These are phyloP conservation scores for Collichthys lucidus DNA, from an alignment of 2,113 vertebrate species.

Conservation along the genomic window DNA sequence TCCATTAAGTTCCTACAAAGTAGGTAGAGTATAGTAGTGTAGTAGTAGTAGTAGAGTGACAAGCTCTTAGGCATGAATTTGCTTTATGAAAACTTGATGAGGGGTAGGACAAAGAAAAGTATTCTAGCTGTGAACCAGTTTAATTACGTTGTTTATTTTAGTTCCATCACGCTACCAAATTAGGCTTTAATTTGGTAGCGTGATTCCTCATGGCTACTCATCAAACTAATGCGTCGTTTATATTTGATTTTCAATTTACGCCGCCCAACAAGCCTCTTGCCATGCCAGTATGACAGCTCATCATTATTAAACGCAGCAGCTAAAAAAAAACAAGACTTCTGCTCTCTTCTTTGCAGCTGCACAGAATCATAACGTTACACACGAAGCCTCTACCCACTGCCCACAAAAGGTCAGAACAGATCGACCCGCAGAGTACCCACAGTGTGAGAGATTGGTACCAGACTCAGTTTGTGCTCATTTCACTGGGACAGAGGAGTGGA, in stretches of 20 bases:
- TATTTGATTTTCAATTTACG: neutral
- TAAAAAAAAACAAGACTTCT: slow-evolving; percentile 37
- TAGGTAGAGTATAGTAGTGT: too few relatives aligned
- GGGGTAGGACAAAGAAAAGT: neutral
- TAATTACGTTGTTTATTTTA: neutral
- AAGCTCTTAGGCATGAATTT: neutral
- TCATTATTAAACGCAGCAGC: slow-evolving; percentile 24
- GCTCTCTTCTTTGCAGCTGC: slow-evolving; percentile 19
- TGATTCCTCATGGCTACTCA: neutral
- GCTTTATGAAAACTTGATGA: neutral
- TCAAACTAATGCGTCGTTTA: neutral
- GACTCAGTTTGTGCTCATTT: slow-evolving; percentile 27
- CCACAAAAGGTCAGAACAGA: slow-evolving; percentile 55
- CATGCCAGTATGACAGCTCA: neutral
- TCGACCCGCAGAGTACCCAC: slow-evolving; percentile 35
- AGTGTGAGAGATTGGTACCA: slow-evolving; percentile 23
- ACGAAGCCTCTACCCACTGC: slow-evolving; percentile 30
- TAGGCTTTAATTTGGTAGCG: too few relatives aligned
- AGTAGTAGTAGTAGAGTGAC: too few relatives aligned
- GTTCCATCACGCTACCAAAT: neutral
- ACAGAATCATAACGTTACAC: slow-evolving; percentile 35
- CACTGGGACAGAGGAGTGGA: slow-evolving; percentile 16
- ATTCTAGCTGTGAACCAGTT: neutral
- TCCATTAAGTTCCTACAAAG: neutral
- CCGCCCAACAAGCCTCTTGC: neutral